These are phyloP conservation scores for Medauroidea extradentata DNA, from an alignment of 1,140 invertebrate species.

Conservation along the genomic window DNA sequence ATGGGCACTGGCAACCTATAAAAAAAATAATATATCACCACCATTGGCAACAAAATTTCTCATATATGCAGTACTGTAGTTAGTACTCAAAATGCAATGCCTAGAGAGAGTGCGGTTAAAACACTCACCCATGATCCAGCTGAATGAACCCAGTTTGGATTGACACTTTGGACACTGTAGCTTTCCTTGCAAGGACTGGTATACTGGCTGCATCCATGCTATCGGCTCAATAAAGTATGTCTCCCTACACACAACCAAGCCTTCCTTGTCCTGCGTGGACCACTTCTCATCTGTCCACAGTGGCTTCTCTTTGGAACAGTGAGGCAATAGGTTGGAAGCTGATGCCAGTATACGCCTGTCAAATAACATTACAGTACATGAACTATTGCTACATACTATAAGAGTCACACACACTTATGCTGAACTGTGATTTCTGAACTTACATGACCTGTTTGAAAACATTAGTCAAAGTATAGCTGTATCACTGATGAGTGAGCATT, in stretches of 20 bases:
- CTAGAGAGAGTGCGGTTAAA: too few species aligned
- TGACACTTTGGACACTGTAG: conserved; percentile 78
- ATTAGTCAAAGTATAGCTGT: too few species aligned
- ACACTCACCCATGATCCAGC: conserved; percentile 73
- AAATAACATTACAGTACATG: neutral
- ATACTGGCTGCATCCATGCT: conserved; percentile 72
- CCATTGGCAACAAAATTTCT: too few species aligned
- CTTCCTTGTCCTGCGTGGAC: conserved; percentile 24
- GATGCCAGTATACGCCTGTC: conserved; percentile 65
- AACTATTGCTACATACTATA: neutral
- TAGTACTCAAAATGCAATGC: neutral
- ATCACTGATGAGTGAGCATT: too few species aligned
- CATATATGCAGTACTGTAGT: neutral
- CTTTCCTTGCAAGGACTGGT: conserved; percentile 66
- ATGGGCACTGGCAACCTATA: conserved; percentile 73
- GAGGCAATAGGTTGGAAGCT: conserved; percentile 70
- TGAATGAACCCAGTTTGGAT: conserved; percentile 75
- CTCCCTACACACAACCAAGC: conserved; percentile 53
- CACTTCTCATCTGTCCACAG: conserved; percentile 40
- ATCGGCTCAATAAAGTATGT: conserved; percentile 78
- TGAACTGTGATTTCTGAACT: too few species aligned
- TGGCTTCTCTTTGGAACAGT: conserved; percentile 51
- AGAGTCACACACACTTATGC: too few species aligned
- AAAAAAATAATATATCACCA: conserved; percentile 18
- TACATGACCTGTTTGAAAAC: too few species aligned